A percentile compares a stretch with the other conserved stretches of the same genome.
Conservation (phyloP, 2,113 vertebrate genomes). For the Notarius lentiginosus region DNA sequence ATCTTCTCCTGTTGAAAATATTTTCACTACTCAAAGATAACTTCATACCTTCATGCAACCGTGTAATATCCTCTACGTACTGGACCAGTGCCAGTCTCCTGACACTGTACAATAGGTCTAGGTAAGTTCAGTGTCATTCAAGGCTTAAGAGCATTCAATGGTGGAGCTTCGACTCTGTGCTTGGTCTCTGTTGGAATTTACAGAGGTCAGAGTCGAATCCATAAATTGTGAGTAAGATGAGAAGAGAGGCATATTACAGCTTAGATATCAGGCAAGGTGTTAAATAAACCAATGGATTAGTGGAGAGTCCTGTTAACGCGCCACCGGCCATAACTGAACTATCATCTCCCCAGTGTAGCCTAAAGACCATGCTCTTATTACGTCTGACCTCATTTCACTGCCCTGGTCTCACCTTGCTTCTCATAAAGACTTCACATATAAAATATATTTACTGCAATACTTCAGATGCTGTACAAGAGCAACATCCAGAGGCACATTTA, state of each 20-base stretch:
- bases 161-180: background rate
- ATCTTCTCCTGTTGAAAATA: no score
- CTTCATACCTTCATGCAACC: no score
- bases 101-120: constrained; percentile 8
- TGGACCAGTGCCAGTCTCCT: background rate
- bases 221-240: constrained; percentile 17
- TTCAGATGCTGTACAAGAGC: background rate
- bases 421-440: constrained; percentile 11
- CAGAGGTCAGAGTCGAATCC: constrained; percentile 13
- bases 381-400: constrained; percentile 37
- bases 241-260: background rate
- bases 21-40: no score
- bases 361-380: constrained; percentile 43
- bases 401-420: constrained; percentile 8
- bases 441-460: constrained; percentile 5
- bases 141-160: constrained; percentile 18
- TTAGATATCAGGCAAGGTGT: constrained; percentile 28
- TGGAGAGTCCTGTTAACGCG: constrained; percentile 21
- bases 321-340: constrained; percentile 25
- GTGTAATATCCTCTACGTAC: no score
- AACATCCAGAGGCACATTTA: background rate
- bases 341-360: constrained; percentile 8
- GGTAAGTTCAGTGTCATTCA: constrained; percentile 13
- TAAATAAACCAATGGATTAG: constrained; percentile 37
- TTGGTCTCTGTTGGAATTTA: background rate